These are phyloP conservation scores for Aleiodes leptofemur DNA, from an alignment of 2,888 invertebrate genomes.

Conservation along the genomic window DNA sequence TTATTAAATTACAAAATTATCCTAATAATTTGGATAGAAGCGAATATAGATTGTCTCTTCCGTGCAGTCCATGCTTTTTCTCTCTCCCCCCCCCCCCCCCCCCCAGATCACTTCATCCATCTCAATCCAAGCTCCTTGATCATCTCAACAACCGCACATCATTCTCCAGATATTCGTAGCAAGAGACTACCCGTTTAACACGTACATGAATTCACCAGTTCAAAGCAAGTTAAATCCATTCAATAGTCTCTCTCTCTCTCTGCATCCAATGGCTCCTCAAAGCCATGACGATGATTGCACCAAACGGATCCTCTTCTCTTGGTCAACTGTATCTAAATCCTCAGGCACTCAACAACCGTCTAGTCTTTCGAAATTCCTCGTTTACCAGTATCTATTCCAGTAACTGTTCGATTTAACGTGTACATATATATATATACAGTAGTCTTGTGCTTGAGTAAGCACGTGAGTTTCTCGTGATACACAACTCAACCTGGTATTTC, in stretches of 20 bases:
- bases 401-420: slow-evolving; percentile 29
- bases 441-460: slow-evolving; percentile 40
- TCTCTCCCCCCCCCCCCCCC: no score
- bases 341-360: slow-evolving; percentile 37
- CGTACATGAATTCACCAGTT: slow-evolving; percentile 16
- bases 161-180: no score
- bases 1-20: slow-evolving; percentile 41
- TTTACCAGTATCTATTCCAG: slow-evolving; percentile 37
- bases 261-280: slow-evolving; percentile 42
- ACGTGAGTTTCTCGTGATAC: slow-evolving; percentile 37
- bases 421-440: slow-evolving; percentile 6
- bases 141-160: no score
- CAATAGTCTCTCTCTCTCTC: slow-evolving; percentile 18
- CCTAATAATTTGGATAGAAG: slow-evolving; percentile 54
- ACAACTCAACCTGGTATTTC: slow-evolving; percentile 31
- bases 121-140: no score
- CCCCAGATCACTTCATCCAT: no score
- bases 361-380: slow-evolving; percentile 16
- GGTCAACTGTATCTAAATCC: slow-evolving; percentile 42
- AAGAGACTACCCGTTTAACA: no score
- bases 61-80: neutral
- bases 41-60: slow-evolving; percentile 3
- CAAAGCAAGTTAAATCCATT: slow-evolving; percentile 49
- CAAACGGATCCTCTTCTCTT: slow-evolving; percentile 39
- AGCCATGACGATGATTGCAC: slow-evolving; percentile 46